Conservation (phyloP, 2,113 vertebrate species). For the Oostethus manadensis region DNA sequence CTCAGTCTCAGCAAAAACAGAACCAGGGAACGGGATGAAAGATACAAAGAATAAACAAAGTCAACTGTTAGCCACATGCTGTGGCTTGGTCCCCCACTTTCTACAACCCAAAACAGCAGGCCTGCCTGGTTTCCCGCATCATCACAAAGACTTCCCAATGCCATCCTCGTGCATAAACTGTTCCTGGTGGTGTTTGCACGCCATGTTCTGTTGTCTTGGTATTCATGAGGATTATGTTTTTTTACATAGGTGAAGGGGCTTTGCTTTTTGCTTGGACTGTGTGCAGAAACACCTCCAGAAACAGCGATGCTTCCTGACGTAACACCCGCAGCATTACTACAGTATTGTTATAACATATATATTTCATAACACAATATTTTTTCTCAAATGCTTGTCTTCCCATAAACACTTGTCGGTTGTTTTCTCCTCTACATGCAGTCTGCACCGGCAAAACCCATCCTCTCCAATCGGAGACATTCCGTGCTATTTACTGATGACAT, state of each 20-base stretch:
- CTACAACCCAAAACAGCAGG: slow-evolving; percentile 31
- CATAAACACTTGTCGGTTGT: too few relatives aligned
- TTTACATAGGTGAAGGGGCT: slow-evolving; percentile 6
- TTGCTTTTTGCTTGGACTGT: slow-evolving; percentile 11
- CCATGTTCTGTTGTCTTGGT: slow-evolving; percentile 1
- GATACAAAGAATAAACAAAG: background rate
- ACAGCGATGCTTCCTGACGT: too few relatives aligned
- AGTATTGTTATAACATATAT: too few relatives aligned
- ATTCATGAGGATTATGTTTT: background rate
- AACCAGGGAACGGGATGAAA: slow-evolving; percentile 33
- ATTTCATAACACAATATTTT: too few relatives aligned
- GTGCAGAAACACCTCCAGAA: too few relatives aligned
- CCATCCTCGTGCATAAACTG: slow-evolving; percentile 4
- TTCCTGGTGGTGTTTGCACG: slow-evolving; percentile 5
- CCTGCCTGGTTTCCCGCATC: slow-evolving; percentile 13
- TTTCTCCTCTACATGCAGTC: too few relatives aligned
- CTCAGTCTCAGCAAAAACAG: slow-evolving; percentile 14
- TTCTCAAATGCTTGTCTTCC: too few relatives aligned
- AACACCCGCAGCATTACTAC: too few relatives aligned
- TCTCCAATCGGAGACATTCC: too few relatives aligned
- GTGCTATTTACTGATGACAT: too few relatives aligned
- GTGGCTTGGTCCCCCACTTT: slow-evolving; percentile 23
- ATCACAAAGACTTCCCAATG: slow-evolving; percentile 9
- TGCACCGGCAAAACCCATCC: too few relatives aligned
- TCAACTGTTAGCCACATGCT: slow-evolving; percentile 14